Evolutionary conservation across 2,797 vertebrate species (phyloP).

Genomic region (Columba guinea): DNA sequence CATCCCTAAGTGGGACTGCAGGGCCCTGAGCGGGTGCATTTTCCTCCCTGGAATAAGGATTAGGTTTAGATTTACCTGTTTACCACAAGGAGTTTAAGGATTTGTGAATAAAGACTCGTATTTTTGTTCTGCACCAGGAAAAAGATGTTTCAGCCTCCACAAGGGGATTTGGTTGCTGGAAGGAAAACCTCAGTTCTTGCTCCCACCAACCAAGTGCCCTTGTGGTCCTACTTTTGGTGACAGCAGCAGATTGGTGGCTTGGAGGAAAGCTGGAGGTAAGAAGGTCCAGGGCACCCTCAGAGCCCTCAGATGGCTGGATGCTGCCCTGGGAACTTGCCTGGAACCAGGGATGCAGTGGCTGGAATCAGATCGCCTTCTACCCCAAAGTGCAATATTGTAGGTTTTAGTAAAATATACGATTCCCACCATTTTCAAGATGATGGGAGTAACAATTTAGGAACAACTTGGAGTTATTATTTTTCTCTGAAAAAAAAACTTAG

Average conservation of each 20-base stretch:
- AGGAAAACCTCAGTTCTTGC: background rate
- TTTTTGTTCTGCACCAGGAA: background rate
- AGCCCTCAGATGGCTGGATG: background rate
- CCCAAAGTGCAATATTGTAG: accelerated
- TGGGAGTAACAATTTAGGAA: background rate
- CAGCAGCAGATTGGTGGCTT: background rate
- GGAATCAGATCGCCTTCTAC: background rate
- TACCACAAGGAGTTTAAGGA: background rate
- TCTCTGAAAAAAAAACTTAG: background rate
- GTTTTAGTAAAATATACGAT: background rate
- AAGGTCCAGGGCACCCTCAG: background rate
- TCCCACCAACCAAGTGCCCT: accelerated
- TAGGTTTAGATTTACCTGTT: background rate
- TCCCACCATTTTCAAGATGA: background rate
- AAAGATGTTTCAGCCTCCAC: background rate
- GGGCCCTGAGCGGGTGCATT: accelerated
- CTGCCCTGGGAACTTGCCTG: background rate
- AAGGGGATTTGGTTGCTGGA: background rate
- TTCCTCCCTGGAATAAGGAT: background rate
- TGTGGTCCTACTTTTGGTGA: accelerated
- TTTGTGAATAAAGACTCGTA: accelerated
- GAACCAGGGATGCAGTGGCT: no score
- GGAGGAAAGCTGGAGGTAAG: background rate
- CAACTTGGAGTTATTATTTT: background rate
- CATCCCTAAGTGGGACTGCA: background rate